phyloP scores from a whole-genome alignment of 1,140 invertebrate genomes.

The Cydia splendana region DNA sequence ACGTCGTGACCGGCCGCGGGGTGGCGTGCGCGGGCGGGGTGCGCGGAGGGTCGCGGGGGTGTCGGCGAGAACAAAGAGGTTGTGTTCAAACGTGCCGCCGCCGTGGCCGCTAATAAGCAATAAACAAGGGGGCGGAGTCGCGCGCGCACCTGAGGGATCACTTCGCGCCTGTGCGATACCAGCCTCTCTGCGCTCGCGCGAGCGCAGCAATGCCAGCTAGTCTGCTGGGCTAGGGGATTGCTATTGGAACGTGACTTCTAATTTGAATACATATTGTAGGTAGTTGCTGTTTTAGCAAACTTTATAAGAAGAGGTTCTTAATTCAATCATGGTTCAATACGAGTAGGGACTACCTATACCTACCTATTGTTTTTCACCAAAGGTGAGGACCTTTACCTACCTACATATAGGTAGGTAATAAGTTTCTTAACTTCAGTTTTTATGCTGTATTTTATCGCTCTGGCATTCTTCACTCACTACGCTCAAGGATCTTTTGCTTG shows the following conservation, averaged over 20 bases:
- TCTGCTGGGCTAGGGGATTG: background rate
- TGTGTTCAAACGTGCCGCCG: conserved; percentile 70
- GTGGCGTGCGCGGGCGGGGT: conserved; percentile 35
- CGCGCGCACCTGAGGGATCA: conserved; percentile 71
- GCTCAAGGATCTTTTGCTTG: no score
- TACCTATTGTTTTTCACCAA: no score
- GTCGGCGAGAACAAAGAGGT: conserved; percentile 73
- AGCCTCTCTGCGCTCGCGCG: conserved; percentile 42
- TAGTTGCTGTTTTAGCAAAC: no score
- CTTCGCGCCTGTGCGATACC: conserved; percentile 51
- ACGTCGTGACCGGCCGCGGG: conserved; percentile 59
- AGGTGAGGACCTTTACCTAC: no score
- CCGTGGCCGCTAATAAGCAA: conserved; percentile 73
- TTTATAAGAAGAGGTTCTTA: no score
- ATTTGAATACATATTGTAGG: no score
- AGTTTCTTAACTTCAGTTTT: no score
- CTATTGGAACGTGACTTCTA: background rate
- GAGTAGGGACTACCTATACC: no score
- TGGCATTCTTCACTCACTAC: no score
- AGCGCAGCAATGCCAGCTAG: conserved; percentile 35
- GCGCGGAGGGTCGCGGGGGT: conserved; percentile 38
- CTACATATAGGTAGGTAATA: no score
- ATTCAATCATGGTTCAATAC: no score
- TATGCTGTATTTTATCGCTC: no score
- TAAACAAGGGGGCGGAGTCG: conserved; percentile 75